Evolutionary conservation across 2,113 vertebrate genomes (phyloP), one percentile per base, ranked within the genome.

Genomic region (Peucedramus taeniatus): DNA sequence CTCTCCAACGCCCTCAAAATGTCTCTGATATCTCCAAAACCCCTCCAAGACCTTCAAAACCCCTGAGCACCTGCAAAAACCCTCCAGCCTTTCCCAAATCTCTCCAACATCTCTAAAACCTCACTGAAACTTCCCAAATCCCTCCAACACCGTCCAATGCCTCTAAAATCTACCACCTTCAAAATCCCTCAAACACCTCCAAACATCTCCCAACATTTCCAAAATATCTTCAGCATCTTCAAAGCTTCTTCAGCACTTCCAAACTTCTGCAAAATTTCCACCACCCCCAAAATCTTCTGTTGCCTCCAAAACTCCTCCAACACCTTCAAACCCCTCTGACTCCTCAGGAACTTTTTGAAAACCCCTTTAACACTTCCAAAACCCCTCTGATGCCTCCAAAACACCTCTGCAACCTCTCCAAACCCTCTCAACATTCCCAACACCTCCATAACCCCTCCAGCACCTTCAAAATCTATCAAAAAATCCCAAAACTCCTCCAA

Each of bases 111-210:
- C 12, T 54, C 26, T 37, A 27, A 26, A 83, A 42, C 5, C 21
- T 15, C 7, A 11, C 27, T 39, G 53, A 26, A 59, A n/a, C 15
- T 44, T 60, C 22, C 33, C 23, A 60, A 71, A 57, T 21, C 14
- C 4, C 1, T 31, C 40, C 8, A 63, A 31, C 6, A n/a, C n/a
- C n/a, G n/a, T 42, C 53, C 13, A 9, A 7, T 4, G 3, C 14
- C 49, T 64, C 75, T n/a, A 16, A 56, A 86, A 15, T 22, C 21
- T 4, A 2, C 21, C 57, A 15, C 59, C 15, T 33, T 56, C 27
- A 27, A 44, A 37, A 31, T 3, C 50, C 18, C 31, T 42, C 22
- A 35, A 35, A 17, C 37, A 39, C 19, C 8, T 51, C 45, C 16
- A 28, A 12, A 5, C 15, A 30, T 13, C 45, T 51, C 26, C 27